Base-by-base conservation (phyloP, 2,888 invertebrate species). In the Theodoxus fluviatilis region DNA sequence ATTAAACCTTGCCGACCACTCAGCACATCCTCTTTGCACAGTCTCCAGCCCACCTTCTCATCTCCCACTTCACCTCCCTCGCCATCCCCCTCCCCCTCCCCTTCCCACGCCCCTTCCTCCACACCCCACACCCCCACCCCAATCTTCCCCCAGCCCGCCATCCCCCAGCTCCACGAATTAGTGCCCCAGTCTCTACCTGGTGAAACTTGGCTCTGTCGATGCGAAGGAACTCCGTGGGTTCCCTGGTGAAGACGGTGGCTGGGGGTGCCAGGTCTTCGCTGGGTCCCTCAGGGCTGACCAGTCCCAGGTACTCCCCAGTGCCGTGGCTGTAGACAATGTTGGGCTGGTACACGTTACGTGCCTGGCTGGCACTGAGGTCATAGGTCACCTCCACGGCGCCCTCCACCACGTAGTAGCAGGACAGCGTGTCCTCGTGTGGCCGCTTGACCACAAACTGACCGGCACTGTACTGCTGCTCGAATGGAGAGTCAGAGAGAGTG, bases 251-350 rank as follows among this genome's bases (percentile, higher is more conserved):
- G 6, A 83, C 76, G 0, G 82, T 81, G 9, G 80, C 79, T 4
- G 83, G 82, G 31, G 83, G 81, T 9, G 81, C 75, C 6, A 83
- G 72, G 43, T 83, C 82, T 40, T 81, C 81, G 6, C 72, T 72
- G 6, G 76, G 71, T 2, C 80, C 81, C 59, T 81, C 81, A 22
- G 80, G 74, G 67, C 79, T 80, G 15, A 82, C 79, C 35, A 82
- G 75, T 0, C 82, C 82, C 6, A 83, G 73, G 64, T 81, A 83
- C 71, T 83, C 83, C 22, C 81, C 83, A 4, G 79, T 79, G 0
- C 80, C 80, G 63, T 83, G 83, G 57, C 77, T 80, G 74, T 83
- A 83, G 35, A 82, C 77, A n/a, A 83, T 81, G 69, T 82, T 80
- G 0, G 83, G 81, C 59, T 83, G 80, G 64, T 78, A 82, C 12